Base-by-base conservation (phyloP, 2,797 vertebrate genomes). In the Typhlichthys eigenmanni region DNA sequence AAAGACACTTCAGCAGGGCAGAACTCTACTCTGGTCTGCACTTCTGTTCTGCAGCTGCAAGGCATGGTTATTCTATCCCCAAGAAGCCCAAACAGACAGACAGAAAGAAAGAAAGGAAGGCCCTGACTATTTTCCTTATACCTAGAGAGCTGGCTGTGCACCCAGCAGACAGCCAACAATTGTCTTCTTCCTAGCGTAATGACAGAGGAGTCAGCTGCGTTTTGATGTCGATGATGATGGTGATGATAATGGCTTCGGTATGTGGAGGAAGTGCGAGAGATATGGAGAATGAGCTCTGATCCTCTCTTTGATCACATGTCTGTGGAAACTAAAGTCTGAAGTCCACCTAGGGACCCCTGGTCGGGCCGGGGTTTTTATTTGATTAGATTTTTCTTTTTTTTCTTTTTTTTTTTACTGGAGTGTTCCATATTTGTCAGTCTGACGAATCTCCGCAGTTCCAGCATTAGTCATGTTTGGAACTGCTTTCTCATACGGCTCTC, bases 391-490 rank as follows among this genome's bases (percentile, higher is more conserved):
- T 59, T 85, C 73, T 64, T n/a, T 14, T 14, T 16, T 50, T 16
- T 7, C 12, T 50, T 17, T 50, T 58, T 49, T 59, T 85, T 74
- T 64, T n/a, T 10, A 61, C 75, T 58, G 46, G 34, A 51, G 62
- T 57, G 78, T 72, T 81, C 68, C 68, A 47, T 64, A 78, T 85
- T 81, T 77, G 82, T 82, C 71, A 46, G 69, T 69, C 78, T 81
- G 83, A 85, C 70, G 68, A 66, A 80, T 78, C 66, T 13, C 45
- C 66, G 10, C 64, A 11, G 77, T 71, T 88, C 74, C 74, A 66
- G 84, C 68, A 77, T 89, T 85, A 87, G 79, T 92, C 87, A 90
- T 83, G 77, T 89, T 86, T 88, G 85, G 87, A 88, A 68, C 53
- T 34, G 63, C 68, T 45, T 63, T 66, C 76, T 81, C 81, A 70